Evolutionary conservation across 2,797 vertebrate genomes (phyloP).

Genomic region (Neoniphon sammara): DNA sequence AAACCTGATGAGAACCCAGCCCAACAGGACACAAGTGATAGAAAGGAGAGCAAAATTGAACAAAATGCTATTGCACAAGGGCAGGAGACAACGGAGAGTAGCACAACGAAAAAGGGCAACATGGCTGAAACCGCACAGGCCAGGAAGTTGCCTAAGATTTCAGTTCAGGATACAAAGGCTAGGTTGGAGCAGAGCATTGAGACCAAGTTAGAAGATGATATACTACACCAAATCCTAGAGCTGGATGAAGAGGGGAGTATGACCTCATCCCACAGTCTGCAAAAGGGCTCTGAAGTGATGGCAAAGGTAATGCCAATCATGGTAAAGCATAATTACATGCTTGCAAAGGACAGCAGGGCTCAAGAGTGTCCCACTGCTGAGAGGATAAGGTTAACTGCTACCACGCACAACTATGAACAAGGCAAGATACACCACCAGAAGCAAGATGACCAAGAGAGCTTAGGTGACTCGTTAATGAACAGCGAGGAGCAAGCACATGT

Average conservation of each 20-base stretch:
- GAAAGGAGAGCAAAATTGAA: not conserved
- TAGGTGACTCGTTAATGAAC: not conserved
- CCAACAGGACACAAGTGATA: not conserved
- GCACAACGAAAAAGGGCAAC: not conserved
- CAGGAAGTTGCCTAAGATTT: slow-evolving; percentile 4
- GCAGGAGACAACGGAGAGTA: not conserved
- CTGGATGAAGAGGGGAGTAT: slow-evolving; percentile 14
- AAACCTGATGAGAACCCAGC: not conserved
- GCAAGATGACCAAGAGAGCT: not conserved
- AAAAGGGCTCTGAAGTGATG: slow-evolving; percentile 41
- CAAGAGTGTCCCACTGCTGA: slow-evolving; percentile 4
- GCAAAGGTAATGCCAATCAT: not conserved
- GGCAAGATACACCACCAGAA: not conserved
- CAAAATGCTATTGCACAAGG: not conserved
- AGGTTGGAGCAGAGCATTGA: slow-evolving; percentile 34
- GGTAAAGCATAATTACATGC: slow-evolving; percentile 13
- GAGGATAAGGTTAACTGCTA: slow-evolving; percentile 4
- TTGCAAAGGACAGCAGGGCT: not conserved
- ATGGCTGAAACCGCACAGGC: not conserved
- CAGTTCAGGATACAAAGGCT: slow-evolving; percentile 27
- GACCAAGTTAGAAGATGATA: slow-evolving; percentile 39
- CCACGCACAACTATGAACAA: slow-evolving; percentile 39
- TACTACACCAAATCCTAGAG: not conserved
- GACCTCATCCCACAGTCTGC: slow-evolving; percentile 23
- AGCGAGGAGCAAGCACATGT: not conserved